Evolutionary conservation across 2,113 vertebrate species (phyloP), one percentile per base, ranked within the genome.

Genomic region (Ciconia stormi): DNA sequence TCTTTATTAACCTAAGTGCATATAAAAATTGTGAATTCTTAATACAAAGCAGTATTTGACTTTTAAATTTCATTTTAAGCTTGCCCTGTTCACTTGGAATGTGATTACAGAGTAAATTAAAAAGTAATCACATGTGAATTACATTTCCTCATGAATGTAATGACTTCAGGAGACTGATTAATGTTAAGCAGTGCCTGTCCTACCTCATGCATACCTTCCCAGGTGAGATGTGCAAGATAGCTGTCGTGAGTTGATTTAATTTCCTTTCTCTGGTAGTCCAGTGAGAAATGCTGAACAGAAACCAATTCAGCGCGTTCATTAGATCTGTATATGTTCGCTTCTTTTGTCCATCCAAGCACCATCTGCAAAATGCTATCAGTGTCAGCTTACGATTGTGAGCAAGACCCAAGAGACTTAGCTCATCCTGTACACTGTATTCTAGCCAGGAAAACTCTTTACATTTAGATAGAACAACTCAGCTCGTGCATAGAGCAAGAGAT

Each of bases 61-160:
- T 99, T 99, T 99, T 98, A 99, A 99, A 99, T 99, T 99, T 98
- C 99, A 99, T 99, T 98, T 98, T 98, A 97, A 98, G 98, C 97
- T 97, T 97, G 98, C 98, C 98, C 98, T 91, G 98, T 99, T 99
- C 98, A 97, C 98, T 98, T 96, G 97, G 98, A 99, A 99, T 98
- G 98, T 98, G 98, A 99, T 99, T 99, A 99, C 98, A 98, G 98
- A 98, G 98, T 99, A 99, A 98, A 99, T 98, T 99, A 98, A 98
- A 99, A 99, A 98, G 98, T 98, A 98, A 99, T 99, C 98, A 98
- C 98, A 97, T 97, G 98, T 99, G 99, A 98, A 98, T 98, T 98
- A 98, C 98, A 98, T 97, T 98, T 98, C 97, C 98, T 99, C 98
- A 98, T 99, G 98, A 99, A 99, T 99, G 99, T 98, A 98, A 98